Evolutionary conservation across 2,888 invertebrate genomes (phyloP).

Genomic region (Rhyacophila evoluta): DNA sequence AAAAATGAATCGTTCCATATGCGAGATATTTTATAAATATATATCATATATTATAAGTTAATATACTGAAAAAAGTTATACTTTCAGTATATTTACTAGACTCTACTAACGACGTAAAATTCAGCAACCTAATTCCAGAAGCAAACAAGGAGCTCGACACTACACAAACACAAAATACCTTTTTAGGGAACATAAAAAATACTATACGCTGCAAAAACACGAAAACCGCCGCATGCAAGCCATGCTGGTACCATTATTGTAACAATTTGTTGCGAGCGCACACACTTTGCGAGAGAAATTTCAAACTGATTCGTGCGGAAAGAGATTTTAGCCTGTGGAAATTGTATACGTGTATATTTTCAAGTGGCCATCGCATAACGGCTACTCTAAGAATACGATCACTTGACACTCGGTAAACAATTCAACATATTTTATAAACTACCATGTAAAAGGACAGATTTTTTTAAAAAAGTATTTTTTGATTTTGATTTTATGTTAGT

Average conservation of each 20-base stretch:
- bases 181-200: constrained; percentile 4
- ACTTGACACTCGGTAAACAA: too few relatives aligned
- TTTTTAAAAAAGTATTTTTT: too few relatives aligned
- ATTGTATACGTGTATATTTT: background rate
- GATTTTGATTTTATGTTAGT: too few relatives aligned
- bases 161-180: constrained; percentile 12
- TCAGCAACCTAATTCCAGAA: background rate
- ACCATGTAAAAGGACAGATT: too few relatives aligned
- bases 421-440: too few relatives aligned
- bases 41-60: too few relatives aligned
- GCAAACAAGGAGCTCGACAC: constrained; percentile 16
- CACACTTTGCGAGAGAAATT: background rate
- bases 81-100: background rate
- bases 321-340: background rate
- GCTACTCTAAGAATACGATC: too few relatives aligned
- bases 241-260: constrained; percentile 5
- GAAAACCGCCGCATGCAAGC: background rate
- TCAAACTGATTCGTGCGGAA: background rate
- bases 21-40: too few relatives aligned
- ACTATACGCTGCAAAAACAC: background rate
- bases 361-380: too few relatives aligned
- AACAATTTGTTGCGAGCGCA: background rate
- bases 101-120: background rate
- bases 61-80: background rate
- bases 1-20: too few relatives aligned